Evolutionary conservation across 2,797 vertebrate genomes (phyloP).

Genomic region (Ispidina lecontei): DNA sequence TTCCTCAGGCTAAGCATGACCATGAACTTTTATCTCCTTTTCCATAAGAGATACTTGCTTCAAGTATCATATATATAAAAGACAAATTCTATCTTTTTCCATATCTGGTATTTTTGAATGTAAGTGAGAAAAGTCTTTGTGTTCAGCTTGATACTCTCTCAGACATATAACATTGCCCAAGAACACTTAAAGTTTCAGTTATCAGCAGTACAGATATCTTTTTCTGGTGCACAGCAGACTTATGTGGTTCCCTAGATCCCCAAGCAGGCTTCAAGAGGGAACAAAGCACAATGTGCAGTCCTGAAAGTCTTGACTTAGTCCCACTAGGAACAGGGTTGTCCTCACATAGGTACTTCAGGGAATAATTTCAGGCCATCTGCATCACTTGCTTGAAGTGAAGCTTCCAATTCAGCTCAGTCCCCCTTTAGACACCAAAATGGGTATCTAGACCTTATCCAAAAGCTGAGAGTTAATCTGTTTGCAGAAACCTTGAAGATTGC

Average conservation of each 20-base stretch:
- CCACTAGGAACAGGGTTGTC: background rate
- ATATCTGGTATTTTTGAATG: background rate
- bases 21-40: background rate
- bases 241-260: background rate
- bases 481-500: background rate
- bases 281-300: background rate
- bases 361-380: background rate
- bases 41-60: background rate
- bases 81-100: background rate
- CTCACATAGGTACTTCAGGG: background rate
- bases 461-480: background rate
- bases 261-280: background rate
- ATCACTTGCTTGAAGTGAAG: background rate
- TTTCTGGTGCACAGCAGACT: background rate
- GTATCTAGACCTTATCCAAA: background rate
- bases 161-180: background rate
- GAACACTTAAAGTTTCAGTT: rapidly evolving
- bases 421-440: background rate
- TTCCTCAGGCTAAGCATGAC: background rate
- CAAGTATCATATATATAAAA: background rate
- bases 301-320: background rate
- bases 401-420: background rate
- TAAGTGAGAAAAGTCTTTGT: background rate
- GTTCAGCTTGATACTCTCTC: background rate
- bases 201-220: background rate